Evolutionary conservation across 2,797 vertebrate genomes (phyloP).

Genomic region (Garrulus glandarius): DNA sequence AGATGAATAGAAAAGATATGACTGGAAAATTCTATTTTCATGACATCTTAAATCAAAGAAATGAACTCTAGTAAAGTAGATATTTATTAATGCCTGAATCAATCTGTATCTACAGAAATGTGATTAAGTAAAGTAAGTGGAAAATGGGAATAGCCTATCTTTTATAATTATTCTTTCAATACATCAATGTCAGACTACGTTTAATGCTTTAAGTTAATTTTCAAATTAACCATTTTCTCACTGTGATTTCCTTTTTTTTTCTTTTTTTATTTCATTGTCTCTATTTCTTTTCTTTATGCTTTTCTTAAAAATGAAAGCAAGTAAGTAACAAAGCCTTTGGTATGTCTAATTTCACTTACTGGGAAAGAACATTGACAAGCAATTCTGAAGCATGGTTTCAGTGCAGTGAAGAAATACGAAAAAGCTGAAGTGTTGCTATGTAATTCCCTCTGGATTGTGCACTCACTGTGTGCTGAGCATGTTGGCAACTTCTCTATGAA

Average conservation of each 20-base stretch:
- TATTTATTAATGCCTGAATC: constrained; percentile 26
- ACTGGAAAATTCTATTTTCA: constrained; percentile 28
- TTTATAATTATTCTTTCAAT: constrained; percentile 18
- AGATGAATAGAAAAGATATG: not conserved
- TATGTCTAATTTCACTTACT: not conserved
- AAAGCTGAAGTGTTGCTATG: not conserved
- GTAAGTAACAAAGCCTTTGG: not conserved
- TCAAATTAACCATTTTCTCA: not conserved
- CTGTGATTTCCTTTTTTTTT: not conserved
- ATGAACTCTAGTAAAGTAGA: not conserved
- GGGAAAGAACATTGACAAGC: not conserved
- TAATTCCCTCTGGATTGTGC: not conserved
- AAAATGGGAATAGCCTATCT: constrained; percentile 7
- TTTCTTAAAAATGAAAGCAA: not conserved
- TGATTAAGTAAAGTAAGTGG: not conserved
- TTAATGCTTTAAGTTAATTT: constrained; percentile 17
- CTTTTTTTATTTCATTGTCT: not conserved
- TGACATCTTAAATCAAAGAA: constrained; percentile 36
- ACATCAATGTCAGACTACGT: not conserved
- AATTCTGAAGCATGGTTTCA: not conserved
- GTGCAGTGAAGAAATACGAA: not conserved
- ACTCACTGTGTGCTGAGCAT: not conserved
- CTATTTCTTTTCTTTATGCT: not conserved
- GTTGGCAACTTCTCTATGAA: not conserved
- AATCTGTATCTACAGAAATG: constrained; percentile 9